Base-by-base conservation (phyloP, 2,888 invertebrate species). In the Metellina segmentata region DNA sequence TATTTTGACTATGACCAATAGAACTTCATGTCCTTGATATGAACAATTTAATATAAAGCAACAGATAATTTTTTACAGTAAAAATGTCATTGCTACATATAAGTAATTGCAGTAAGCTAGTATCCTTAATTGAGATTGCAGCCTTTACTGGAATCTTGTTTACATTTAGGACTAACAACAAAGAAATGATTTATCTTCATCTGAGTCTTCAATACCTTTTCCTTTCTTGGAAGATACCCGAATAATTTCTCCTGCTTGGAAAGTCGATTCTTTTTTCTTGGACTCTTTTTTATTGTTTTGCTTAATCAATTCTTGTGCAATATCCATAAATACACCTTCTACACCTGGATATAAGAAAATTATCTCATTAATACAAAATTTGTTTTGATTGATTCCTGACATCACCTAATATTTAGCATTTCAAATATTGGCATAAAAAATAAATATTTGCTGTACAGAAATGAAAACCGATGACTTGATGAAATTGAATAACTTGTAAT, bases 301-400 rank as follows among this genome's bases (percentile, higher is more conserved):
- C 49, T 88, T 74, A 19, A 93, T 83, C 8, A 93, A 34, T 61
- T 91, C 90, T 78, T 89, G 88, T 72, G 91, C 83, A 79, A 92
- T 88, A 77, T 91, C 86, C 51, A 93, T 51, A 94, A 98, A 97
- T 53, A 97, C 96, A 93, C 96, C 96, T 94, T 97, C 97, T 82
- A 97, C 96, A 0, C 97, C 96, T 96, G 95, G 20, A 94, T 90
- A 75, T 20, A 69, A 34, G 34, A 69, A 82, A 93, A 70, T 70
- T 70, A 61, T 1, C 4, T 70, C 16, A n/a, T 48, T 48, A 81
- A 69, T 81, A 9, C 52, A 72, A 11, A 72, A 72, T 6, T 81
- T 61, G 7, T 13, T 20, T 20, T 7, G n/a, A n/a, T 72, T 19
- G 20, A 72, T 20, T 19, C 9, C 34, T 34, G 34, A 34, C 34